Evolutionary conservation across 2,113 vertebrate species (phyloP).

Genomic region (Maylandia zebra): DNA sequence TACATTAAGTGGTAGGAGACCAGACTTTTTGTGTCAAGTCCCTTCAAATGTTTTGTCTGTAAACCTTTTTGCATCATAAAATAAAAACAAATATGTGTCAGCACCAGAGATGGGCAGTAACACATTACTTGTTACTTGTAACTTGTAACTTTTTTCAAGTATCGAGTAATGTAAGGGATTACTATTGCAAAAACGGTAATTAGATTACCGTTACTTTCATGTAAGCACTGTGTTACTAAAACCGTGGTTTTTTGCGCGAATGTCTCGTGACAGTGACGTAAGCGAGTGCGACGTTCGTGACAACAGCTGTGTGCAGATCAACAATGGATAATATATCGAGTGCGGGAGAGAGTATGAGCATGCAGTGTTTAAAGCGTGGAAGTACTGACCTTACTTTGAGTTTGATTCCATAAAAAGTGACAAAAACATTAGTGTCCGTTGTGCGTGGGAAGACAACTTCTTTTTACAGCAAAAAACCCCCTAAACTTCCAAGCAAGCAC

Average conservation of each 20-base stretch:
- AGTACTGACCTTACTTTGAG: no score
- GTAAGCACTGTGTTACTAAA: no score
- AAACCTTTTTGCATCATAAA: neutral
- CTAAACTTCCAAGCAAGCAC: no score
- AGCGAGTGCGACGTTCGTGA: accelerated
- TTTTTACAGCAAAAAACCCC: accelerated
- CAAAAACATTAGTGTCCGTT: accelerated
- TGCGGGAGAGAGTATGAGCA: accelerated
- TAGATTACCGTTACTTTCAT: no score
- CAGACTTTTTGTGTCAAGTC: neutral
- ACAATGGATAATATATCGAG: accelerated
- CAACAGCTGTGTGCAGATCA: no score
- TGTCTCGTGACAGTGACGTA: no score
- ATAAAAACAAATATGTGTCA: neutral
- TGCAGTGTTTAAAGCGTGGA: no score
- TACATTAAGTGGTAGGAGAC: neutral
- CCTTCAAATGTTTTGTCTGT: neutral
- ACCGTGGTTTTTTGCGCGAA: no score
- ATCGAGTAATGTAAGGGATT: accelerated
- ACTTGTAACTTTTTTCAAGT: neutral
- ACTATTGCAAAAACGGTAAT: neutral
- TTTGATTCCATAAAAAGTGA: no score
- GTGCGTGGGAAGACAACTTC: no score
- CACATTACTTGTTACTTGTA: neutral
- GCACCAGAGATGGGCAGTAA: accelerated